Conservation (phyloP, 2,113 vertebrate genomes). For the Crotalus viridis region DNA sequence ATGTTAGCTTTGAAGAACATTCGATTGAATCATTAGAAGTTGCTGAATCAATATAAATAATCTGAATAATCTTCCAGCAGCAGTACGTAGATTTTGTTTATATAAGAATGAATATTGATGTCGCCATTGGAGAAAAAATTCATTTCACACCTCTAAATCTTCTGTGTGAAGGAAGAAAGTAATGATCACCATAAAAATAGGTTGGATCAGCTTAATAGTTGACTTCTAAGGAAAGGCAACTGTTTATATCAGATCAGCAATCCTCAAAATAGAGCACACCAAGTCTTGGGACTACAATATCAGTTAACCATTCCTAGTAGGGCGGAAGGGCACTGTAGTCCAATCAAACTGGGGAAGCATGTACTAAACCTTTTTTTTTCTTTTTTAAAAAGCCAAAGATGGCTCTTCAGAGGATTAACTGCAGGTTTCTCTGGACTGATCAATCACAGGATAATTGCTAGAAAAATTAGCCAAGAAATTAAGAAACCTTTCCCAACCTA, state of each 20-base stretch:
- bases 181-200: background rate
- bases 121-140: background rate
- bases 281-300: background rate
- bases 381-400: background rate
- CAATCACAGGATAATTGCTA: background rate
- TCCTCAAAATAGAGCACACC: background rate
- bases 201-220: background rate
- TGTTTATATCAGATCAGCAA: background rate
- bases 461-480: background rate
- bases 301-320: background rate
- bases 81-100: background rate
- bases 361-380: background rate
- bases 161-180: rapidly evolving
- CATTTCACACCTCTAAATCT: background rate
- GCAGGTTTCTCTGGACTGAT: background rate
- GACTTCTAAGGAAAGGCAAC: background rate
- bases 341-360: background rate
- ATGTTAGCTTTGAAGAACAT: constrained; percentile 51
- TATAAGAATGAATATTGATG: constrained; percentile 26
- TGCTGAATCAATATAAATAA: constrained; percentile 51
- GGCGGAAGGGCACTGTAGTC: background rate
- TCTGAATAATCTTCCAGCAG: constrained; percentile 25
- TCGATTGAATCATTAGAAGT: constrained; percentile 45
- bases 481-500: background rate
- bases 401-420: background rate